A percentile compares a stretch with the other conserved stretches of the same genome.
Conservation (phyloP, 2,888 invertebrate genomes). For the Mesorhabditis sp. region DNA sequence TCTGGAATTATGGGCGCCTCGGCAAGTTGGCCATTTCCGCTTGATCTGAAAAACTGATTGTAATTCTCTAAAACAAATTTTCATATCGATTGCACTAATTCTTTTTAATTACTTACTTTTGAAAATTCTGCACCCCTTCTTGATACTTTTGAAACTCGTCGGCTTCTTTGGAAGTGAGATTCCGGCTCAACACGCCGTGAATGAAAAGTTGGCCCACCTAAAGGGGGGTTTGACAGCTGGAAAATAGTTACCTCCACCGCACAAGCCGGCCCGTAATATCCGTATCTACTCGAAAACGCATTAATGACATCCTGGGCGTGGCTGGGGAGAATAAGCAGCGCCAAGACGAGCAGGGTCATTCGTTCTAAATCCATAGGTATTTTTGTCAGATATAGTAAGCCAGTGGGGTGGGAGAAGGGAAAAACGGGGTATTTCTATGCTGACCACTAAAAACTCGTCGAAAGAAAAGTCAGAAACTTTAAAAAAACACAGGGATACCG, state of each 20-base stretch:
- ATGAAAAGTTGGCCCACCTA: slow-evolving; percentile 32
- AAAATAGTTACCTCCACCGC: slow-evolving; percentile 28
- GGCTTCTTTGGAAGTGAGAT: slow-evolving; percentile 23
- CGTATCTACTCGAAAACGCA: slow-evolving; percentile 62
- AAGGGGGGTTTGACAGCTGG: slow-evolving; percentile 5
- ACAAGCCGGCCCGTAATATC: slow-evolving; percentile 35
- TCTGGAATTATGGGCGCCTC: slow-evolving; percentile 28
- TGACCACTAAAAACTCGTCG: too few species aligned
- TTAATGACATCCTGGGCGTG: background rate
- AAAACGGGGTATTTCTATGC: too few species aligned
- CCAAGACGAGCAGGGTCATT: too few species aligned
- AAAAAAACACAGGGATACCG: too few species aligned
- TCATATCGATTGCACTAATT: too few species aligned
- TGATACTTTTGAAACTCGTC: slow-evolving; percentile 28
- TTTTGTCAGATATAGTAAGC: too few species aligned
- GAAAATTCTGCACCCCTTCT: slow-evolving; percentile 24
- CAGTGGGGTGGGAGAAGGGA: too few species aligned
- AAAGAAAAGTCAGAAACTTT: too few species aligned
- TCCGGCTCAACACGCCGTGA: slow-evolving; percentile 29
- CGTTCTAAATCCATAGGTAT: too few species aligned
- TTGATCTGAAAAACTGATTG: background rate
- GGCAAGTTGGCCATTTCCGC: slow-evolving; percentile 2
- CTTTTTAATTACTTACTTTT: slow-evolving; percentile 18
- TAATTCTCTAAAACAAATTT: background rate
- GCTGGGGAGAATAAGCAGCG: too few species aligned